Conservation (phyloP, 2,113 vertebrate genomes). For the Lutjanus erythropterus region DNA sequence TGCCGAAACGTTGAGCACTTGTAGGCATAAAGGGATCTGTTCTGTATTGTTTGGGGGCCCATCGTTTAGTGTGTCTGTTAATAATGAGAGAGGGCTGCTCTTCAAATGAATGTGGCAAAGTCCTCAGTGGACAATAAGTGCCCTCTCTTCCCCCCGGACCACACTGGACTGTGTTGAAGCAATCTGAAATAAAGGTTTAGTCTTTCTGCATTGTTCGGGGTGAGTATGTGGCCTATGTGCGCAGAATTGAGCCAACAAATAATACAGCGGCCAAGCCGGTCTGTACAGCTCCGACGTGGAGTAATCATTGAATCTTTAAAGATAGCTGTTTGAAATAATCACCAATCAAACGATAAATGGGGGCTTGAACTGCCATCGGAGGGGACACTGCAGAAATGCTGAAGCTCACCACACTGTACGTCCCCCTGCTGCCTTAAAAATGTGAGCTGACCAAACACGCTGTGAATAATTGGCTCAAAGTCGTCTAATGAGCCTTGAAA, state of each 20-base stretch:
- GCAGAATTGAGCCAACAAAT: conserved; percentile 57
- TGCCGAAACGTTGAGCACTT: conserved; percentile 82
- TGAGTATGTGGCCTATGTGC: conserved; percentile 61
- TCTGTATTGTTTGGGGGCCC: conserved; percentile 82
- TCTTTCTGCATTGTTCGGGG: conserved; percentile 61
- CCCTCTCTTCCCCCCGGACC: conserved; percentile 77
- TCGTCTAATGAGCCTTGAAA: too few species aligned
- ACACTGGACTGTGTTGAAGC: conserved; percentile 81
- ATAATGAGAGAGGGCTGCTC: conserved; percentile 84
- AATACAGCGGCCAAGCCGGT: conserved; percentile 33
- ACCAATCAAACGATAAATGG: neutral
- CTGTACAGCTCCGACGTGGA: conserved; percentile 10
- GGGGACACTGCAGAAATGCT: too few species aligned
- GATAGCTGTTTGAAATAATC: conserved; percentile 7
- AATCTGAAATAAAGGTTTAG: conserved; percentile 79
- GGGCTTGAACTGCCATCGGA: neutral
- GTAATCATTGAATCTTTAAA: conserved; percentile 4
- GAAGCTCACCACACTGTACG: too few species aligned
- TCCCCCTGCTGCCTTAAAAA: too few species aligned
- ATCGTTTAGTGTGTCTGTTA: conserved; percentile 85
- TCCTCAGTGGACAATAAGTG: conserved; percentile 81
- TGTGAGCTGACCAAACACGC: too few species aligned
- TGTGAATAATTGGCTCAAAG: too few species aligned
- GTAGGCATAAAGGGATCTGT: conserved; percentile 85
- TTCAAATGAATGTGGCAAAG: conserved; percentile 86